A percentile compares a stretch with the other conserved stretches of the same genome.
phyloP scores from a whole-genome alignment of 2,888 invertebrate genomes.

The Amaurobius ferox region DNA sequence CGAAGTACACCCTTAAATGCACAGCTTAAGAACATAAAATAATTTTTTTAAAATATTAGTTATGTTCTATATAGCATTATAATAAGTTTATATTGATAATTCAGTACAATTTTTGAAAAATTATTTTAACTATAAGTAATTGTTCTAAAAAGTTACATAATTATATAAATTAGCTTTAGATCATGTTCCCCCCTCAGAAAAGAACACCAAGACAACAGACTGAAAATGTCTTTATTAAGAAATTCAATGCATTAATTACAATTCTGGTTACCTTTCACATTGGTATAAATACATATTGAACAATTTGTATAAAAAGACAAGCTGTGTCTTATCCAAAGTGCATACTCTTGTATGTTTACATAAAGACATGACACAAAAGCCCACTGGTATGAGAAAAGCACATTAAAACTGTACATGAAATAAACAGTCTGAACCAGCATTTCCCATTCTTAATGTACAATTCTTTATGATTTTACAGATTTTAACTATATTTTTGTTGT shows the following conservation, averaged over 20 bases:
- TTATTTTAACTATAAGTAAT: too few relatives aligned
- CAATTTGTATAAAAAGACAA: slow-evolving; percentile 58
- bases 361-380: slow-evolving; percentile 49
- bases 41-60: too few relatives aligned
- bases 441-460: background rate
- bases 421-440: slow-evolving; percentile 16
- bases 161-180: too few relatives aligned
- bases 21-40: too few relatives aligned
- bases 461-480: too few relatives aligned
- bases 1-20: too few relatives aligned
- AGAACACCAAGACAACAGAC: background rate
- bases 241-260: slow-evolving; percentile 37
- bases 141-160: too few relatives aligned
- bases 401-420: slow-evolving; percentile 51
- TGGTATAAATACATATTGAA: slow-evolving; percentile 55
- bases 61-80: too few relatives aligned
- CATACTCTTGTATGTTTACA: slow-evolving; percentile 35
- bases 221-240: slow-evolving; percentile 60
- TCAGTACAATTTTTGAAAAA: too few relatives aligned
- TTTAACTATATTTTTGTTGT: too few relatives aligned
- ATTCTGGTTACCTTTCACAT: slow-evolving; percentile 30
- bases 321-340: slow-evolving; percentile 22
- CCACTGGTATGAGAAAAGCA: slow-evolving; percentile 41
- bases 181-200: too few relatives aligned
- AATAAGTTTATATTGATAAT: too few relatives aligned